phyloP scores from a whole-genome alignment of 2,888 invertebrate species.

The Lepidochrysops patricia region DNA sequence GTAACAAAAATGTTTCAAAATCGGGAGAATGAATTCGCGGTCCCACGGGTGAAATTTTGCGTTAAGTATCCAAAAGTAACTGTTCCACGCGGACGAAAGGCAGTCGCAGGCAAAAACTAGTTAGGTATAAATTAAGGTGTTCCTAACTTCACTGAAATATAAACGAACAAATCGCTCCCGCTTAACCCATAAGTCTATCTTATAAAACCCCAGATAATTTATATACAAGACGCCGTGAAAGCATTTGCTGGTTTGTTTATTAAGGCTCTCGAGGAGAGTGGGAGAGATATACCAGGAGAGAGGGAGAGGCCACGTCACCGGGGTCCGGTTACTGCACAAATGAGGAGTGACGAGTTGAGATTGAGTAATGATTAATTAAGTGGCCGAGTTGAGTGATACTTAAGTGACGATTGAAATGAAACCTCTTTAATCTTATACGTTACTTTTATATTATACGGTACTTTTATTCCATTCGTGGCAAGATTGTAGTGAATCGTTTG shows the following conservation, averaged over 20 bases:
- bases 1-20: too few relatives aligned
- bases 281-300: background rate
- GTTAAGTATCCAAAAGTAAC: too few relatives aligned
- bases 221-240: conserved; percentile 27
- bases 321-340: background rate
- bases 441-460: too few relatives aligned
- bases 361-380: background rate
- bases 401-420: background rate
- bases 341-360: background rate
- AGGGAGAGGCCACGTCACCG: background rate
- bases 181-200: conserved; percentile 14
- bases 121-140: too few relatives aligned
- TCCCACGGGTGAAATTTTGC: too few relatives aligned
- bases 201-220: conserved; percentile 25
- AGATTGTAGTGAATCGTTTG: too few relatives aligned
- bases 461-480: too few relatives aligned
- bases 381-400: background rate
- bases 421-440: background rate
- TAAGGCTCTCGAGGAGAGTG: conserved; percentile 14
- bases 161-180: too few relatives aligned
- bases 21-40: too few relatives aligned
- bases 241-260: conserved; percentile 30
- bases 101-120: too few relatives aligned
- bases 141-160: too few relatives aligned
- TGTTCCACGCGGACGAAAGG: too few relatives aligned